A percentile compares a stretch with the other conserved stretches of the same genome.
phyloP scores from a whole-genome alignment of 2,797 vertebrate genomes.

The Cyprinodon diabolis region DNA sequence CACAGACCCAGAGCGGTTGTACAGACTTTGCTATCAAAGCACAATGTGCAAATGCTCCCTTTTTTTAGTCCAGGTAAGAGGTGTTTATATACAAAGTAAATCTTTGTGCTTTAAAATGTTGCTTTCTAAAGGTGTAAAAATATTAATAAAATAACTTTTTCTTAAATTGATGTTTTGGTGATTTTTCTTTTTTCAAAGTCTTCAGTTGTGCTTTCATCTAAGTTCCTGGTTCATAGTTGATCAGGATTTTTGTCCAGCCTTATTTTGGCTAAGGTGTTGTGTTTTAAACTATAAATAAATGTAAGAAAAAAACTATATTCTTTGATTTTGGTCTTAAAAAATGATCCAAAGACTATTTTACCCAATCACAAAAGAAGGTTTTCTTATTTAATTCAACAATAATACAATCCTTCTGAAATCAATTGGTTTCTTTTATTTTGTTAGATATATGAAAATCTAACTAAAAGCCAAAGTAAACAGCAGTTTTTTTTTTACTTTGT shows the following conservation, averaged over 20 bases:
- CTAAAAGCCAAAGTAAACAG: too few species aligned
- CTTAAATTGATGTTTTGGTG: constrained; percentile 58
- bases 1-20: constrained; percentile 85
- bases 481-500: not conserved
- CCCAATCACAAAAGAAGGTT: too few species aligned
- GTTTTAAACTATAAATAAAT: too few species aligned
- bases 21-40: constrained; percentile 93
- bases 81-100: constrained; percentile 91
- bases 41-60: constrained; percentile 97
- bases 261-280: too few species aligned
- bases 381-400: too few species aligned
- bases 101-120: constrained; percentile 92
- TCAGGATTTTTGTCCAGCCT: not conserved
- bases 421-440: too few species aligned
- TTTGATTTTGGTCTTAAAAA: too few species aligned
- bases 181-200: not conserved
- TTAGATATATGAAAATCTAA: too few species aligned
- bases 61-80: constrained; percentile 86
- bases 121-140: constrained; percentile 90
- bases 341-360: too few species aligned
- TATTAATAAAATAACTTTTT: constrained; percentile 87
- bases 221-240: too few species aligned
- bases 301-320: too few species aligned
- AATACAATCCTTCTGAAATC: too few species aligned
- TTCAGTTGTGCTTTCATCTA: not conserved